These are phyloP conservation scores for Allacma fusca DNA, from an alignment of 2,888 invertebrate species.

Conservation along the genomic window DNA sequence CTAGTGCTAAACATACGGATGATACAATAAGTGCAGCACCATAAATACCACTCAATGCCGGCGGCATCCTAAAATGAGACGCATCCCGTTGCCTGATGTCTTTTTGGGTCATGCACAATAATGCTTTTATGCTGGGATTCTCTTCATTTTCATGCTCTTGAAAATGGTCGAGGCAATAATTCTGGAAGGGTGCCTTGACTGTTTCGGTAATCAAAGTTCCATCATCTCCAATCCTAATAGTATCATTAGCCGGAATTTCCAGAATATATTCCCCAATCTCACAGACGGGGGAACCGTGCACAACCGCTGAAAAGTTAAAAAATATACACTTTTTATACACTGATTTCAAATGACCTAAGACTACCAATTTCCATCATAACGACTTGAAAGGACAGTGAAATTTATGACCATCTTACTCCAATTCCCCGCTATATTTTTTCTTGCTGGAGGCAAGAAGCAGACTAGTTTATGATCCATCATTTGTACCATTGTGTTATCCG, in stretches of 20 bases:
- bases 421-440: constrained; percentile 36
- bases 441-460: constrained; percentile 17
- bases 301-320: constrained; percentile 49
- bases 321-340: not conserved
- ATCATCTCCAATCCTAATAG: constrained; percentile 48
- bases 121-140: constrained; percentile 45
- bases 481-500: constrained; percentile 45
- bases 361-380: no score
- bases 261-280: constrained; percentile 49
- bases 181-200: constrained; percentile 48
- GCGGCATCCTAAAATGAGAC: constrained; percentile 42
- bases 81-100: not conserved
- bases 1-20: constrained; percentile 58
- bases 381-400: no score
- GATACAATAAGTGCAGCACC: constrained; percentile 54
- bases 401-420: constrained; percentile 50
- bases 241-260: constrained; percentile 34
- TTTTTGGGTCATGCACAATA: constrained; percentile 47
- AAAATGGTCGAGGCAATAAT: constrained; percentile 60
- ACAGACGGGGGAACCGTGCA: constrained; percentile 56
- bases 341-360: no score
- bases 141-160: constrained; percentile 29
- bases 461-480: constrained; percentile 37
- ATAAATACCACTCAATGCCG: constrained; percentile 48
- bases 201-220: constrained; percentile 48